Evolutionary conservation across 2,888 invertebrate species (phyloP).

Genomic region (Parnassius apollo): DNA sequence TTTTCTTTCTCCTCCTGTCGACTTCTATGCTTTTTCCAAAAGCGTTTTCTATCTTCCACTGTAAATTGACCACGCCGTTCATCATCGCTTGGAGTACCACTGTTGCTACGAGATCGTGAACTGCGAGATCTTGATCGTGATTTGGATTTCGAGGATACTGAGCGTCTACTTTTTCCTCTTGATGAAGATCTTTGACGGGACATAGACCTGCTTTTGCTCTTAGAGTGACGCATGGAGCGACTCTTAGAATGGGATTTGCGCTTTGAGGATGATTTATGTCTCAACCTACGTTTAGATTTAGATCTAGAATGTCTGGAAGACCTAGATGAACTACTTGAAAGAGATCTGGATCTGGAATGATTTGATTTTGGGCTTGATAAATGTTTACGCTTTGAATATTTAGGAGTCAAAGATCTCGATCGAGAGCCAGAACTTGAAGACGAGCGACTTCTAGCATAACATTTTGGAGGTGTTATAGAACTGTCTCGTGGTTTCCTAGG

Average conservation of each 20-base stretch:
- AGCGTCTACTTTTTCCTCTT: conserved; percentile 38
- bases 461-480: conserved; percentile 67
- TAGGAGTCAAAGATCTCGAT: conserved; percentile 48
- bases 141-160: conserved; percentile 46
- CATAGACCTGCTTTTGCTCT: conserved; percentile 35
- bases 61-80: conserved; percentile 73
- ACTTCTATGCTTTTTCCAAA: conserved; percentile 67
- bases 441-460: conserved; percentile 59
- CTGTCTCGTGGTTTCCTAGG: conserved; percentile 53
- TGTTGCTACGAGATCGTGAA: conserved; percentile 46
- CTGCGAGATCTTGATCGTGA: conserved; percentile 53
- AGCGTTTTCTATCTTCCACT: conserved; percentile 70
- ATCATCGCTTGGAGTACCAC: conserved; percentile 59
- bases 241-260: conserved; percentile 51
- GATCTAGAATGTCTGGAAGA: conserved; percentile 47
- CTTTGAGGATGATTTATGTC: conserved; percentile 42
- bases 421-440: conserved; percentile 55
- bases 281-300: conserved; percentile 43
- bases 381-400: conserved; percentile 42
- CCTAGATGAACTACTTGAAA: conserved; percentile 45
- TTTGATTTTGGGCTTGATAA: conserved; percentile 40
- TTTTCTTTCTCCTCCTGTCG: conserved; percentile 53
- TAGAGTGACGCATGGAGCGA: conserved; percentile 48
- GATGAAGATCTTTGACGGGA: conserved; percentile 36
- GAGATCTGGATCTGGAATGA: conserved; percentile 39